phyloP scores from a whole-genome alignment of 2,888 invertebrate genomes.

The Agrilus biguttatus region DNA sequence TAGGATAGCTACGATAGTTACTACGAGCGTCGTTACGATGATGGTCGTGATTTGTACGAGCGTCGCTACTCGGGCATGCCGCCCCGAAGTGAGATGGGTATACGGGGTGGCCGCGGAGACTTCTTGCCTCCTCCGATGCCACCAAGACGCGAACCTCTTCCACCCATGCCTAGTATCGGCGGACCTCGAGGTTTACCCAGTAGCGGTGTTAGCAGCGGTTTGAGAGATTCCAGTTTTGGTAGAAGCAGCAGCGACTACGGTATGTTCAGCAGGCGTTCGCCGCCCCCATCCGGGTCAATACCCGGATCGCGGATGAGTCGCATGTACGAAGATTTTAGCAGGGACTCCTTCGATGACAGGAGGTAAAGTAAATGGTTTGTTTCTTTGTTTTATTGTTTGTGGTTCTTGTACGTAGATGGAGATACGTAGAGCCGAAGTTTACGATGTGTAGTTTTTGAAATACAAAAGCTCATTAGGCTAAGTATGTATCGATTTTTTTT shows the following conservation, averaged over 20 bases:
- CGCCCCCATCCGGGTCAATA: conserved; percentile 36
- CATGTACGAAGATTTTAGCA: conserved; percentile 78
- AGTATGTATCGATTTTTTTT: too few relatives aligned
- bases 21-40: conserved; percentile 70
- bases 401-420: too few relatives aligned
- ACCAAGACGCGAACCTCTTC: conserved; percentile 59
- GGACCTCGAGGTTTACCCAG: conserved; percentile 41
- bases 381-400: too few relatives aligned
- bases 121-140: conserved; percentile 60
- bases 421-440: too few relatives aligned
- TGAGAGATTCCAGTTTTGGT: conserved; percentile 48
- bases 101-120: conserved; percentile 41
- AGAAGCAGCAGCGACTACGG: conserved; percentile 48
- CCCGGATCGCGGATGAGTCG: conserved; percentile 35
- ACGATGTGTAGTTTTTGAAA: too few relatives aligned
- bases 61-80: conserved; percentile 54
- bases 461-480: too few relatives aligned
- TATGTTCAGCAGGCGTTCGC: conserved; percentile 73
- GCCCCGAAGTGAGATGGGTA: conserved; percentile 32
- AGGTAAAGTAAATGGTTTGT: conserved; percentile 35
- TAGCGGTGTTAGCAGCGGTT: conserved; percentile 44
- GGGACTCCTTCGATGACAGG: conserved; percentile 78
- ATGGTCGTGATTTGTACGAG: conserved; percentile 66
- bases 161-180: conserved; percentile 45
- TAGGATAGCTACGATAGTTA: conserved; percentile 64